Percentiles rank a stretch among this genome's conserved stretches.
These are phyloP conservation scores for Artemia sinica DNA, from an alignment of 2,888 invertebrate genomes.

Conservation along the genomic window DNA sequence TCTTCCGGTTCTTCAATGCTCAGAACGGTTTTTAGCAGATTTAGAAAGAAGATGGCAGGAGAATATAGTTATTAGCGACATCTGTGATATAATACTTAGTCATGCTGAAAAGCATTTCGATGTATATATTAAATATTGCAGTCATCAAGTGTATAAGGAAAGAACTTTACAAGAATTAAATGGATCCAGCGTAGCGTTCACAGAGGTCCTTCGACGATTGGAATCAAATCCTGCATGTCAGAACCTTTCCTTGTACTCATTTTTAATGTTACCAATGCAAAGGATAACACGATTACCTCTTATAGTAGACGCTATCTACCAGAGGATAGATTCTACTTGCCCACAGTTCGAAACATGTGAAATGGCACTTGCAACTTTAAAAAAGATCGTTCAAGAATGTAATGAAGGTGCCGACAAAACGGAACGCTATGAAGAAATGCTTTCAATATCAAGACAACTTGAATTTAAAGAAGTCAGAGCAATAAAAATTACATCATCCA, in stretches of 20 bases:
- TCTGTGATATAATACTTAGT: no score
- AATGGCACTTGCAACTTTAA: conserved; percentile 53
- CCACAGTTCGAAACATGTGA: conserved; percentile 53
- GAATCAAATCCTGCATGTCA: conserved; percentile 60
- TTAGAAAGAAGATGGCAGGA: no score
- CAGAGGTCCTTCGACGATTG: conserved; percentile 41
- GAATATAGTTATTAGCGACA: no score
- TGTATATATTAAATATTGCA: no score
- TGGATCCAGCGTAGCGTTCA: no score
- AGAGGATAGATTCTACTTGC: conserved; percentile 30
- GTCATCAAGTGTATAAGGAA: no score
- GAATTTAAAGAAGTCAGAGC: conserved; percentile 42
- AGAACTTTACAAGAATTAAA: no score
- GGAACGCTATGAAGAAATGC: conserved; percentile 64
- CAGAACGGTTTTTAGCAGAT: no score
- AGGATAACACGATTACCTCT: conserved; percentile 63
- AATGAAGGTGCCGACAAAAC: conserved; percentile 78
- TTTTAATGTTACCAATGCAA: conserved; percentile 95
- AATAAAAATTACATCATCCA: conserved; percentile 38
- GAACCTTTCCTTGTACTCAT: conserved; percentile 70
- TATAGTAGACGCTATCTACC: conserved; percentile 39
- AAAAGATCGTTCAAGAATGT: conserved; percentile 70
- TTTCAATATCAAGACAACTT: conserved; percentile 38
- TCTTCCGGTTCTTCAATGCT: no score
- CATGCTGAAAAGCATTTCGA: no score